These are phyloP conservation scores for Diachasma alloeum DNA, from an alignment of 1,140 invertebrate genomes.

Conservation along the genomic window DNA sequence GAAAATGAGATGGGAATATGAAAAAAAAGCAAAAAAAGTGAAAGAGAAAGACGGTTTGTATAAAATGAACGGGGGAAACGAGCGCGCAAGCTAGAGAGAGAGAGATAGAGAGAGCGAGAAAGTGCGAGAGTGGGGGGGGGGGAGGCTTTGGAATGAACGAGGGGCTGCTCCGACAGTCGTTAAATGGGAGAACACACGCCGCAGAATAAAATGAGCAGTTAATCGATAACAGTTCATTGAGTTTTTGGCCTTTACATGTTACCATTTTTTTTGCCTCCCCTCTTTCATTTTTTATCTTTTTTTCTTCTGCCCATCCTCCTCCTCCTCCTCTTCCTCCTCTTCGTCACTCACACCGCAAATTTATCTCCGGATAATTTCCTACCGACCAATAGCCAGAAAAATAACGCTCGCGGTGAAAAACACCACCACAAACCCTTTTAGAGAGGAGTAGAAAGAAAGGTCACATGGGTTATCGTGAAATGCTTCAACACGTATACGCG, in stretches of 20 bases:
- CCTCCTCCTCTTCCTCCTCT: not conserved
- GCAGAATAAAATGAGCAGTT: conserved; percentile 54
- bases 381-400: not conserved
- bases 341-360: not conserved
- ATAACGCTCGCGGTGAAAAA: not conserved
- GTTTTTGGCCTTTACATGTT: conserved; percentile 39
- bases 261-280: not conserved
- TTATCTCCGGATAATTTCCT: not conserved
- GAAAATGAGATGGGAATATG: conserved; percentile 13
- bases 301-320: too few relatives aligned
- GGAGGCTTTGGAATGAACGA: conserved; percentile 31
- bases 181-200: conserved; percentile 23
- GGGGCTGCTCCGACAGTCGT: conserved; percentile 37
- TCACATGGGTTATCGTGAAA: conserved; percentile 54
- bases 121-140: not conserved
- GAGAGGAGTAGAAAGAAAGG: conserved; percentile 28
- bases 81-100: not conserved
- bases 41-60: not conserved
- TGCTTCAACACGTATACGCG: conserved; percentile 35
- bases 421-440: not conserved
- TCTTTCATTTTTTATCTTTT: not conserved
- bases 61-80: conserved; percentile 21
- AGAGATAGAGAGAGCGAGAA: not conserved
- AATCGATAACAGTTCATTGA: conserved; percentile 62
- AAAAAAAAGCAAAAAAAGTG: conserved; percentile 1